These are phyloP conservation scores for Campoplex nolae DNA, from an alignment of 2,888 invertebrate species.

Conservation along the genomic window DNA sequence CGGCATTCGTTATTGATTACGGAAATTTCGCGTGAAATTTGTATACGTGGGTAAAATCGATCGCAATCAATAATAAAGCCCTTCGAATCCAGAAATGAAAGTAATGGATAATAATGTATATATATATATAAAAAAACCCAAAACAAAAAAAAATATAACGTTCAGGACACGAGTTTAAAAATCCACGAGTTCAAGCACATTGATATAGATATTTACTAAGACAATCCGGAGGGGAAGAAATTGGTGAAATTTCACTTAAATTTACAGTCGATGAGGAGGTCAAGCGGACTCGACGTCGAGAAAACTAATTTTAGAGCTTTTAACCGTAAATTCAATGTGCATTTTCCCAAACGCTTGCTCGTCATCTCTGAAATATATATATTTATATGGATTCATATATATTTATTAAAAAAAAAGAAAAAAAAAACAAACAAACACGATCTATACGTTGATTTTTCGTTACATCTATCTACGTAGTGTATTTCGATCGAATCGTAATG, in stretches of 20 bases:
- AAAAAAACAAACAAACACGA: slow-evolving; percentile 27
- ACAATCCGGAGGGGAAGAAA: slow-evolving; percentile 30
- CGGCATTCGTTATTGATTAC: slow-evolving; percentile 25
- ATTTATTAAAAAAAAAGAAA: slow-evolving; percentile 24
- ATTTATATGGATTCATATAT: slow-evolving; percentile 11
- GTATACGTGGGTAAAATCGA: neutral
- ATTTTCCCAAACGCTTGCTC: slow-evolving; percentile 14
- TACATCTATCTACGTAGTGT: slow-evolving; percentile 52
- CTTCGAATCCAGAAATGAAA: neutral
- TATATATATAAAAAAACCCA: slow-evolving; percentile 12
- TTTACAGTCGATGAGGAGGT: slow-evolving; percentile 6
- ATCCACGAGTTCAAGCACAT: slow-evolving; percentile 47
- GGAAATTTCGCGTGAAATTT: neutral
- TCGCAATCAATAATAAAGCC: slow-evolving; percentile 2
- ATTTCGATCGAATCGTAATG: slow-evolving; percentile 58
- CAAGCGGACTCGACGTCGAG: slow-evolving; percentile 2
- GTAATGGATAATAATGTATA: neutral
- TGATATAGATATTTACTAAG: slow-evolving; percentile 41
- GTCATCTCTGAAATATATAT: slow-evolving; percentile 23
- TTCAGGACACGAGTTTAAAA: neutral
- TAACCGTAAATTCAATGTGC: slow-evolving; percentile 38
- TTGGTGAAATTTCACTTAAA: slow-evolving; percentile 17
- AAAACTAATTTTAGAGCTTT: neutral
- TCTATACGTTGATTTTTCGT: slow-evolving; percentile 38
- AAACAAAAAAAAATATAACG: slow-evolving; percentile 19